Base-by-base conservation (phyloP, 2,888 invertebrate species). In the Cheilosia vulpina region DNA sequence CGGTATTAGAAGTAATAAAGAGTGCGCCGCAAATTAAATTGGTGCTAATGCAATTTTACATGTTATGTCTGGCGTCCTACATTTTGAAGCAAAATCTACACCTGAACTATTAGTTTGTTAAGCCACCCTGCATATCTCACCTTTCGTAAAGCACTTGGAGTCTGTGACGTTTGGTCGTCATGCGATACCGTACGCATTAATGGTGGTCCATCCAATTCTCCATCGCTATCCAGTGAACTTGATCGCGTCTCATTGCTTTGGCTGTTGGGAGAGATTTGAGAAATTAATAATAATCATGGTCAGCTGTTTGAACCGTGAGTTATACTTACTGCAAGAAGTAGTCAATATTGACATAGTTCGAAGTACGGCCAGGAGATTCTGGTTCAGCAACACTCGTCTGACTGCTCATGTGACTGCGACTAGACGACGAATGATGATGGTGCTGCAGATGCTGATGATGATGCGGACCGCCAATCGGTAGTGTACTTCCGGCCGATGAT, bases 311-410 rank as follows among this genome's bases (percentile, higher is more conserved):
- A 58, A 55, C 2, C 6, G 17, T 31, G 52, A 2, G 3, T 6
- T 31, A 11, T 83, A 93, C 95, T 93, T 91, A 96, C 96, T 96
- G 95, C 92, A 97, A 95, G 89, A 97, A 97, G 92, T 97, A 97
- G 92, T 97, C 97, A 93, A 97, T 97, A 93, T 97, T 97, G 92
- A 97, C 97, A 93, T 97, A 97, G 93, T 97, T 97, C 87, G 97
- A 96, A 88, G 96, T 95, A 89, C 94, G 94, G 89, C 96, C 95
- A 69, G 96, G 96, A 43, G 96, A 96, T 92, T 96, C 96, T 27
- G 96, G 96, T 87, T 95, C 95, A 87, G 93, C 93, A 50, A 91
- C 92, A 87, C 92, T 92, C 68, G 91, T 90, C 88, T 93, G 92
- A 85, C 92, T 91, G 87, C 90, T 91, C 85, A 93, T 92, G 60